Base-by-base conservation (phyloP, 2,888 invertebrate genomes). In the Pristionchus fissidentatus region DNA sequence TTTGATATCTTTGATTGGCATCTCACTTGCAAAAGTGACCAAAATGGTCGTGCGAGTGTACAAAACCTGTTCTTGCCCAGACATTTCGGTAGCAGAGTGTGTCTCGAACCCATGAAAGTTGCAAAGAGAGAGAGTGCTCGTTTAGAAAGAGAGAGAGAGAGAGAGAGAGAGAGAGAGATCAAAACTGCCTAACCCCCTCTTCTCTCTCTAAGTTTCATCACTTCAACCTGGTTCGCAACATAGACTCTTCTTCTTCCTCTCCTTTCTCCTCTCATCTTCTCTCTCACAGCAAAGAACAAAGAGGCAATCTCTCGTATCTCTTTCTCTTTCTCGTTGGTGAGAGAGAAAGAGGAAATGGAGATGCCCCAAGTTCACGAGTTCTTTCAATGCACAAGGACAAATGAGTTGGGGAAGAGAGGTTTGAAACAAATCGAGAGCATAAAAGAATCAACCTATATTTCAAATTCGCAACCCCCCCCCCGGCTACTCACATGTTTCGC, bases 141-240 rank as follows among this genome's bases (percentile, higher is more conserved):
- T 35, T 62, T n/a, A n/a, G n/a, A n/a, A n/a, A n/a, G n/a, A n/a
- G n/a, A n/a, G n/a, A n/a, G n/a, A n/a, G n/a, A n/a, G n/a, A n/a
- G n/a, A 0, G 62, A 62, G 35, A 35, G n/a, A 32, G 70, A 41
- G n/a, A 70, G 41, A 70, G 70, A 66, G 19, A 75, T 75, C 43
- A 32, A 46, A 49, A 49, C 75, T 77, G 32, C 49, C 41, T 41
- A n/a, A 41, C 41, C 75, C 73, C 75, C 32, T 29, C 19, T 49
- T 49, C 29, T 49, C 75, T 38, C 41, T 77, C 75, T 32, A 49
- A 49, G 49, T 49, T 77, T 49, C 75, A 49, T 77, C 75, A 77
- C 75, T 77, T 49, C 49, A 49, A 49, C 49, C 75, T 49, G 49
- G 75, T 77, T 77, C 75, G 75, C 75, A 77, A 77, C 75, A 73